Conservation (phyloP, 2,113 vertebrate species). For the Gobio gobio region DNA sequence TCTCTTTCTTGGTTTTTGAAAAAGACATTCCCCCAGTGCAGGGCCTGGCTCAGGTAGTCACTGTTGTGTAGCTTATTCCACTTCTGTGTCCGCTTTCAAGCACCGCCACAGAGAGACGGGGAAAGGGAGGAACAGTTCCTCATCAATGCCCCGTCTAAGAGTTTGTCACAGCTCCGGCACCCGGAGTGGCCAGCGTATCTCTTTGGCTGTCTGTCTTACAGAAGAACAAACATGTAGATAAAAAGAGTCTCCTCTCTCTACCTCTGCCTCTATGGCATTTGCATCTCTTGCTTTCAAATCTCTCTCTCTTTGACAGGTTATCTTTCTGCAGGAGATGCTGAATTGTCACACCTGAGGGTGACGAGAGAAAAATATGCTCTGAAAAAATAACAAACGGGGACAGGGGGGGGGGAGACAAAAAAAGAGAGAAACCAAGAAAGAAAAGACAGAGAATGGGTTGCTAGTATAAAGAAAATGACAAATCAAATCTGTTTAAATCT, state of each 20-base stretch:
- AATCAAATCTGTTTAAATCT: neutral
- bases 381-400: conserved; percentile 52
- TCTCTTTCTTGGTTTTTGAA: conserved; percentile 39
- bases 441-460: neutral
- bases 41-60: conserved; percentile 23
- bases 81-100: conserved; percentile 43
- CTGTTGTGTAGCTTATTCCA: conserved; percentile 42
- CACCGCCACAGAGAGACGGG: conserved; percentile 25
- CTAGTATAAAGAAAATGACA: conserved; percentile 2
- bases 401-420: conserved; percentile 12
- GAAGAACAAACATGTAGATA: conserved; percentile 36
- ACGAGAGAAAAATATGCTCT: conserved; percentile 38
- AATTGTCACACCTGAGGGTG: conserved; percentile 54
- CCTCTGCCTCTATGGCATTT: conserved; percentile 23
- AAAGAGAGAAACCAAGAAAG: conserved; percentile 41
- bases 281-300: conserved; percentile 23
- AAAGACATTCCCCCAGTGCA: conserved; percentile 38
- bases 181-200: conserved; percentile 12
- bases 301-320: conserved; percentile 53
- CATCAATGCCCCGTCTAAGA: conserved; percentile 42
- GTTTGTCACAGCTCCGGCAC: conserved; percentile 24
- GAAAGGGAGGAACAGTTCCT: conserved; percentile 21
- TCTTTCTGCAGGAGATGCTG: conserved; percentile 60
- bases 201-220: conserved; percentile 19
- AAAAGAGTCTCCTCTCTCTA: conserved; percentile 21